Evolutionary conservation across 2,113 vertebrate species (phyloP), one percentile per base, ranked within the genome.

Genomic region (Sprattus sprattus): DNA sequence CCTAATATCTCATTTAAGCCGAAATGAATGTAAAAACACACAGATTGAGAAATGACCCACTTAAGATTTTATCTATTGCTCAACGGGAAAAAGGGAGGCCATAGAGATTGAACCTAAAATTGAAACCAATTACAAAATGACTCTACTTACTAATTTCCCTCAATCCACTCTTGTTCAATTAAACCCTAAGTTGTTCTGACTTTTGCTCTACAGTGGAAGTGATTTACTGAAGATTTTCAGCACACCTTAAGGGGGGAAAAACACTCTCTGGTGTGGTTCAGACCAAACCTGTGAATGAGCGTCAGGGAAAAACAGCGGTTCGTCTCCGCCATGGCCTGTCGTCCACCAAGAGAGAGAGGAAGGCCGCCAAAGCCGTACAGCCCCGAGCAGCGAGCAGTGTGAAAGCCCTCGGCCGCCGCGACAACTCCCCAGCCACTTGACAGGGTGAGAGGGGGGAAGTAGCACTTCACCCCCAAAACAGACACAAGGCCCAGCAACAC

Each of bases 391-490:
- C 2, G 64, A 13, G 32, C 28, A 10, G 39, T 75, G 67, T 75
- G 67, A 75, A 39, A 75, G 67, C 25, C 67, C 67, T 75, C 67
- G 28, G 67, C 88, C 82, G 90, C 92, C 82, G 90, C 92, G 91
- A 93, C 94, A 94, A 91, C 92, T 92, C 91, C 89, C 91, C 92
- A 90, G 90, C 92, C 93, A 94, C 93, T 94, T 94, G 93, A 93
- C 86, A 86, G 91, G 87, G 88, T 89, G 91, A 91, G 92, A 92
- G 93, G 92, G 93, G 92, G 93, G 92, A 93, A 93, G 92, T 57
- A 92, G 92, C 93, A 94, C 94, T 95, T 94, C 91, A 95, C 90
- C 90, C 92, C 92, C 93, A 94, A 94, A 93, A 91, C 89, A 93
- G 94, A 88, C 91, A 92, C 93, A 93, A 94, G 92, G 92, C 93